Percentiles rank a stretch among this genome's conserved stretches.
Conservation (phyloP, 2,888 invertebrate species). For the Temnothorax rugatulus region DNA sequence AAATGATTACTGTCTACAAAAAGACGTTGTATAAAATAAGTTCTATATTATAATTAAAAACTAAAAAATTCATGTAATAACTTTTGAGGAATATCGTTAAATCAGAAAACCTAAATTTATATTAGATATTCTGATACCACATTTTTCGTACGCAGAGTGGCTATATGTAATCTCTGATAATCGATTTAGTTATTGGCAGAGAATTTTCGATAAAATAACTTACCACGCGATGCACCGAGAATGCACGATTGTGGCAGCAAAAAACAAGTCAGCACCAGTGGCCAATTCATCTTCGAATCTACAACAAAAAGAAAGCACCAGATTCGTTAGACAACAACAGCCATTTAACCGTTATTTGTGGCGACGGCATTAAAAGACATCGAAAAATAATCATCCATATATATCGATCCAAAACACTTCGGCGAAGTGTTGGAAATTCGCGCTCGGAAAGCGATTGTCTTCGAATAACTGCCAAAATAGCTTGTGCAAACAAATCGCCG, state of each 20-base stretch:
- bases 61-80: background rate
- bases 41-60: background rate
- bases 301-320: constrained; percentile 51
- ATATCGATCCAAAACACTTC: background rate
- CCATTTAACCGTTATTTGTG: constrained; percentile 13
- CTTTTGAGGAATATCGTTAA: background rate
- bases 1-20: background rate
- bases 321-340: constrained; percentile 12
- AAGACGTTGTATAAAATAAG: background rate
- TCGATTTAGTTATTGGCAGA: constrained; percentile 41
- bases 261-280: constrained; percentile 80
- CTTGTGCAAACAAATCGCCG: constrained; percentile 46
- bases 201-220: constrained; percentile 68
- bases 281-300: constrained; percentile 83
- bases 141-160: background rate
- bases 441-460: constrained; percentile 40
- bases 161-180: background rate
- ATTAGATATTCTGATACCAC: background rate
- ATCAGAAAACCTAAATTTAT: constrained; percentile 1
- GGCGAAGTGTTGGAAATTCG: background rate
- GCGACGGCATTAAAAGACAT: constrained; percentile 1
- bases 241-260: constrained; percentile 80
- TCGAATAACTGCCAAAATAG: constrained; percentile 28
- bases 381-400: background rate
- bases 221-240: constrained; percentile 80